A percentile compares a stretch with the other conserved stretches of the same genome.
Conservation (phyloP, 1,140 invertebrate species). For the Drosophila parabipectinata region DNA sequence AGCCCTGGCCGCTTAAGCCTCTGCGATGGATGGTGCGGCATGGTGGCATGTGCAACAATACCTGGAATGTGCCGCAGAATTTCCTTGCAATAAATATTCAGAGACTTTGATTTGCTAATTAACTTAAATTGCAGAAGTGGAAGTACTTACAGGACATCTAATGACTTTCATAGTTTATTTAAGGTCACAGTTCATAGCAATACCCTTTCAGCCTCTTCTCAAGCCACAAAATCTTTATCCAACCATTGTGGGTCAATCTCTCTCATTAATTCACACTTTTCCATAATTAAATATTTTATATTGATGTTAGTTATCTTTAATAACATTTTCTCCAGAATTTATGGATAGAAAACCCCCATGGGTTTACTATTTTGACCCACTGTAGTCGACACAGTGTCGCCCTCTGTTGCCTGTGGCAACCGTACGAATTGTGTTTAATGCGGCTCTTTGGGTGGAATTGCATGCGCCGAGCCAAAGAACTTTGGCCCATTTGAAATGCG, state of each 20-base stretch:
- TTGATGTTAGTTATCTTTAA: no score
- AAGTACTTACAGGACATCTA: not conserved
- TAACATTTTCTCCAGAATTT: no score
- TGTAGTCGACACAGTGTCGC: slow-evolving; percentile 3
- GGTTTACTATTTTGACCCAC: slow-evolving; percentile 8
- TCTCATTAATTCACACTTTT: no score
- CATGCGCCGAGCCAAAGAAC: slow-evolving; percentile 43
- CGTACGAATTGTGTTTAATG: slow-evolving; percentile 52
- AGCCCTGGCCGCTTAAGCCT: slow-evolving; percentile 6
- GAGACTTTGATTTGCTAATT: not conserved
- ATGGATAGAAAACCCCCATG: no score
- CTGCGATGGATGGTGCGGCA: slow-evolving; percentile 1
- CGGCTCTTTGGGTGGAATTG: slow-evolving; percentile 35
- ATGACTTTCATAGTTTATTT: not conserved
- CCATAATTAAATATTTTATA: no score
- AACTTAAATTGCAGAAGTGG: not conserved
- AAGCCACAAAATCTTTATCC: no score
- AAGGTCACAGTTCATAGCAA: no score
- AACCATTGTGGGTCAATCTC: no score
- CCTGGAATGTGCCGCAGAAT: slow-evolving; percentile 1
- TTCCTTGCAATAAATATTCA: not conserved
- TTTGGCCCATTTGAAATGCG: slow-evolving; percentile 61
- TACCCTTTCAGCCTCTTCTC: no score
- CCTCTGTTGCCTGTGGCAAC: slow-evolving; percentile 37
- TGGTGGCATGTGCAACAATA: slow-evolving; percentile 32